Evolutionary conservation across 2,797 vertebrate species (phyloP), one percentile per base, ranked within the genome.

Genomic region (Tiaroga cobitis): DNA sequence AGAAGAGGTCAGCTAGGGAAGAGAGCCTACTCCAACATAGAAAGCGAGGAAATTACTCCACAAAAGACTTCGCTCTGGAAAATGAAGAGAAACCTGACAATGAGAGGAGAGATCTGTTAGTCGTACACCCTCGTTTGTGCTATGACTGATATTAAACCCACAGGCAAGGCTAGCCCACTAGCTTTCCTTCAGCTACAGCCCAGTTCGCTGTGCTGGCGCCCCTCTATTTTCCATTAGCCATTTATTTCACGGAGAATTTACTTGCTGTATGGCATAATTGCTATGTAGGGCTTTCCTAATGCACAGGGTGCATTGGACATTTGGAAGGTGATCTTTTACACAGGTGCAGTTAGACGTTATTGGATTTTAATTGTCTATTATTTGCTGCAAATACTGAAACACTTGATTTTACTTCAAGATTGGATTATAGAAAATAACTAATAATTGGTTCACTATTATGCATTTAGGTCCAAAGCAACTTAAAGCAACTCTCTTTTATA

Each of bases 231-330:
- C 94, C 93, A 95, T 95, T 95, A 95, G 92, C 92, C 90, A 89
- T 94, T 95, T 95, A 95, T 96, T 95, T 96, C 95, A 95, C 89
- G 93, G 94, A 92, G 93, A 95, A 96, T 94, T 95, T 95, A 92
- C 94, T 94, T 93, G 91, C 93, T 93, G 93, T 94, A 93, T 92
- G 92, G 92, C 91, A 91, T 96, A 95, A 95, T 95, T 95, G 94
- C 90, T 94, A 93, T 94, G 93, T 93, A 91, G 92, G 93, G 92
- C 92, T 92, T 93, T 95, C 90, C 91, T 95, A 94, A 95, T 92
- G 93, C 93, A 65, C 91, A 90, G 91, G 73, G 51, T 83, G 51
- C 91, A 95, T 95, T 94, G 93, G 89, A 92, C 51, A 92, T 92
- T 93, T 95, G 93, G 92, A 93, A 93, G 91, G 90, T 92, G 94